Conservation (phyloP, 2,113 vertebrate genomes). For the Mirza zaza region DNA sequence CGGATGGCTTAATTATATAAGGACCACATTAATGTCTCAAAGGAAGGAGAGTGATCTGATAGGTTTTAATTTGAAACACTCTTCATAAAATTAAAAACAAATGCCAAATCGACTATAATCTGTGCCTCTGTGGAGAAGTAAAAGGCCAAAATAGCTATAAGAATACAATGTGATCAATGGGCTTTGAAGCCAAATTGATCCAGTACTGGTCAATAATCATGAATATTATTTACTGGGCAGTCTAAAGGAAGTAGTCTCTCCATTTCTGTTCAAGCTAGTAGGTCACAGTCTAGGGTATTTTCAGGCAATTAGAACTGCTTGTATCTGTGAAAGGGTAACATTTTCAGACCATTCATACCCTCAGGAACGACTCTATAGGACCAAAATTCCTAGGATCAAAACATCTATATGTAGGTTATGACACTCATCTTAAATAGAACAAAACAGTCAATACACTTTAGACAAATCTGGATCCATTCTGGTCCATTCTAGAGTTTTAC, state of each 20-base stretch:
- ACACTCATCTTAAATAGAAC: conserved; percentile 43
- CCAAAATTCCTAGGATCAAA: conserved; percentile 17
- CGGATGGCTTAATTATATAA: conserved; percentile 73
- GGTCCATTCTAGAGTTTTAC: conserved; percentile 27
- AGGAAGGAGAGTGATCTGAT: conserved; percentile 63
- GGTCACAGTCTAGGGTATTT: conserved; percentile 26
- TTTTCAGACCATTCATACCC: background rate
- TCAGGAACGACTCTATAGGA: background rate
- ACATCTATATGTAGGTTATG: background rate
- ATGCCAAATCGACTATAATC: conserved; percentile 64
- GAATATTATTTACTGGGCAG: conserved; percentile 45
- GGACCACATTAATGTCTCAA: conserved; percentile 68
- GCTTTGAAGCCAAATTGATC: conserved; percentile 45
- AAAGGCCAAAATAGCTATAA: conserved; percentile 56
- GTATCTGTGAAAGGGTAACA: background rate
- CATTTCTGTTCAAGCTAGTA: conserved; percentile 27
- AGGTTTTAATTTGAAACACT: conserved; percentile 73
- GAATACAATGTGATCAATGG: conserved; percentile 59
- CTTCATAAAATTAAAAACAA: conserved; percentile 75
- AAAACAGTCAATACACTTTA: background rate
- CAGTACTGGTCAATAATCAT: conserved; percentile 53
- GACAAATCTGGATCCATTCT: background rate
- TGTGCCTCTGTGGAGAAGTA: conserved; percentile 53
- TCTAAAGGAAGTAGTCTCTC: conserved; percentile 28
- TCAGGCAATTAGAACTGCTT: conserved; percentile 1